phyloP scores from a whole-genome alignment of 2,888 invertebrate genomes.

The Sipha maydis region DNA sequence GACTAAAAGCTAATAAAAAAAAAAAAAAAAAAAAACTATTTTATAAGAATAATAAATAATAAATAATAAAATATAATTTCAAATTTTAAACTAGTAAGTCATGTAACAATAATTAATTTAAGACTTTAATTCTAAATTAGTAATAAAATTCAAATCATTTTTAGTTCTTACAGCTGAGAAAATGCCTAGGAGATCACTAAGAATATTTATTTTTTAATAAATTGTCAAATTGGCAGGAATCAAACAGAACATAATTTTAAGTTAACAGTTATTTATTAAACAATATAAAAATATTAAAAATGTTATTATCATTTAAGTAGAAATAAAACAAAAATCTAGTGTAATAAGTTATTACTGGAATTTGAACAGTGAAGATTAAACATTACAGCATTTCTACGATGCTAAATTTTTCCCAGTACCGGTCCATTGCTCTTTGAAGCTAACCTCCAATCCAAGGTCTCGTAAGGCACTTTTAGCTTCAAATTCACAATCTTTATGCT shows the following conservation, averaged over 20 bases:
- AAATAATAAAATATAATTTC: no score
- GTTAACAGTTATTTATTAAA: constrained; percentile 31
- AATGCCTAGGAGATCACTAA: no score
- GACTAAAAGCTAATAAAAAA: no score
- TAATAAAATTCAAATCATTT: no score
- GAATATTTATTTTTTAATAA: no score
- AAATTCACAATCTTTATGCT: constrained; percentile 59
- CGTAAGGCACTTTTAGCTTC: constrained; percentile 62
- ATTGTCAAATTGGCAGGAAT: neutral
- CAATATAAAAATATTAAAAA: constrained; percentile 45
- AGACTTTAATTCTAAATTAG: no score
- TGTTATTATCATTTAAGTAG: neutral
- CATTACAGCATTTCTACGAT: neutral
- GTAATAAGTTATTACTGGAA: constrained; percentile 1
- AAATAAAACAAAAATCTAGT: neutral
- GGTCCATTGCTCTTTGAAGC: constrained; percentile 61
- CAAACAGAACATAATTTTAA: neutral
- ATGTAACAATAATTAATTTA: no score
- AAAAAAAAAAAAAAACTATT: no score
- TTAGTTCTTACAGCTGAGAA: no score
- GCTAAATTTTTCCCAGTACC: constrained; percentile 54
- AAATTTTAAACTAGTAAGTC: no score
- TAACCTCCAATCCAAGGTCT: constrained; percentile 62
- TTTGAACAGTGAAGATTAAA: neutral
- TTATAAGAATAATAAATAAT: no score